phyloP scores from a whole-genome alignment of 2,797 vertebrate species.

The Chaetophractus vellerosus region DNA sequence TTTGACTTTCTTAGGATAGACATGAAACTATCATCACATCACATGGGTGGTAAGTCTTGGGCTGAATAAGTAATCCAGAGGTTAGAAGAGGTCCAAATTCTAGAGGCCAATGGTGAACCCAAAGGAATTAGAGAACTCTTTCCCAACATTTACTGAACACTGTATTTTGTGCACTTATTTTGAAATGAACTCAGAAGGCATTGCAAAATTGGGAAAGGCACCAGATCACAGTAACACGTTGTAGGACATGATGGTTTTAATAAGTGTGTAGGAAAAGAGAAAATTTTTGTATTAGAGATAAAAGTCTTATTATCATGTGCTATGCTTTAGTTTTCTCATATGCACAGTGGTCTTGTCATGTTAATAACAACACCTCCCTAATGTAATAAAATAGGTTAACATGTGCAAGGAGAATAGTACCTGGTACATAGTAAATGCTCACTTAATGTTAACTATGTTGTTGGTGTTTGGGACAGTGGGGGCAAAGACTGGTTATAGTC shows the following conservation, averaged over 20 bases:
- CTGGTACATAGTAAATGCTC: not conserved
- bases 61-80: not conserved
- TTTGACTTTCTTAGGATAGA: not conserved
- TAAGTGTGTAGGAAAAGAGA: not conserved
- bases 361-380: not conserved
- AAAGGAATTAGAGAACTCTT: slow-evolving; percentile 1
- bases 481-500: not conserved
- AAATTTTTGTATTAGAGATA: not conserved
- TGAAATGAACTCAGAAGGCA: not conserved
- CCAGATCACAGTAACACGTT: not conserved
- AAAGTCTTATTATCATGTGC: not conserved
- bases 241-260: not conserved
- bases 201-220: slow-evolving; percentile 19
- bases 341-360: not conserved
- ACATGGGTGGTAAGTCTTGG: not conserved
- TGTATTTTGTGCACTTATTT: not conserved
- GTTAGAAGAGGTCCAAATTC: slow-evolving; percentile 16
- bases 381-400: not conserved
- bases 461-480: not conserved
- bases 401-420: not conserved
- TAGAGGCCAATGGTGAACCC: not conserved
- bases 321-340: not conserved
- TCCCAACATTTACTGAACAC: not conserved
- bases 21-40: not conserved
- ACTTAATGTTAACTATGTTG: not conserved